Conservation (phyloP, 2,797 vertebrate species). For the Acridotheres tristis region DNA sequence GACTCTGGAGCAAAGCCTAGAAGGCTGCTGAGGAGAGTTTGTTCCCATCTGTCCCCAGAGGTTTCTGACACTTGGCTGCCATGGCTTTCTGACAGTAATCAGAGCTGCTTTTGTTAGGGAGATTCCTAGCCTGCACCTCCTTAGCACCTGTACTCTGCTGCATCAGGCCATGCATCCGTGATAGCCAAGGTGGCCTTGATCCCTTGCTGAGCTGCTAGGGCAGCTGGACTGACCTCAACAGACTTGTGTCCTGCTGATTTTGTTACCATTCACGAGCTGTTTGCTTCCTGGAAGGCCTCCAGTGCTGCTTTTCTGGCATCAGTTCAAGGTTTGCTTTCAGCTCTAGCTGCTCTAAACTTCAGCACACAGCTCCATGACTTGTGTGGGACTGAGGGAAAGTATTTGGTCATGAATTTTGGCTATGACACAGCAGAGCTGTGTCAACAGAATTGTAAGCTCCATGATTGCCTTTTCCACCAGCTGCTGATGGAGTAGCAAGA, state of each 20-base stretch:
- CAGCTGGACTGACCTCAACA: background rate
- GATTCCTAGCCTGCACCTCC: background rate
- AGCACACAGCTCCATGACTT: background rate
- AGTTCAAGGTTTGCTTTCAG: background rate
- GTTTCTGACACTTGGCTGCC: background rate
- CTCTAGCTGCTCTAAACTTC: background rate
- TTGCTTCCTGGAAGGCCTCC: constrained; percentile 6
- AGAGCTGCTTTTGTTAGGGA: background rate
- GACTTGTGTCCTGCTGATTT: background rate
- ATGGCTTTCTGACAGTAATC: background rate
- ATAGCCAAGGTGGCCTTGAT: background rate
- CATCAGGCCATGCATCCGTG: background rate
- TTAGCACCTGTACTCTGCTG: background rate
- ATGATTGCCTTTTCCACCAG: background rate
- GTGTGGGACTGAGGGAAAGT: background rate
- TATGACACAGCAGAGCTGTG: background rate
- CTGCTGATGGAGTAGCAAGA: background rate
- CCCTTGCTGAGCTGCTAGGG: background rate
- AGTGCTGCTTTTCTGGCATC: background rate
- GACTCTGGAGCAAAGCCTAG: background rate
- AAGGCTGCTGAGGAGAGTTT: background rate
- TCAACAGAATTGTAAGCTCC: background rate
- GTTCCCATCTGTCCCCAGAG: background rate
- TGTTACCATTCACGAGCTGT: background rate
- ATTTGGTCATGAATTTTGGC: background rate